Evolutionary conservation across 2,888 invertebrate genomes (phyloP), one percentile per base, ranked within the genome.

Genomic region (Falcaria lacertinaria): DNA sequence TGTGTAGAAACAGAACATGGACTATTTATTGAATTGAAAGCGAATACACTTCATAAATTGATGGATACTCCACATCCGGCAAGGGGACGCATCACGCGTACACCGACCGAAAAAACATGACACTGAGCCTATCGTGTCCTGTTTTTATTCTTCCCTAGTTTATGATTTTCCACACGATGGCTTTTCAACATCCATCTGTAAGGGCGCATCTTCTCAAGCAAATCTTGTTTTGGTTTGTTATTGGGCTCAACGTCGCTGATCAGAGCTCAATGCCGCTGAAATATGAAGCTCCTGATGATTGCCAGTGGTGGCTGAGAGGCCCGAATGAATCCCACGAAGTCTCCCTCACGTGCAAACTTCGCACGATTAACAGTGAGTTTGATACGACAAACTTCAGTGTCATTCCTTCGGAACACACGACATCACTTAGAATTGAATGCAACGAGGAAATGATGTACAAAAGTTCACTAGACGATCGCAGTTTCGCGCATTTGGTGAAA

Each of bases 331-430:
- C 89, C 54, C 92, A 93, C 61, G 94, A 96, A 83, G 94, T 95
- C 50, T 92, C 94, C 14, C 91, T 95, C 52, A 93, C 93, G 49
- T 95, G 96, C 85, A 92, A 94, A 82, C 90, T 96, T 66, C 90
- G 96, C 61, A 94, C 96, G 40, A 95, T 96, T 69, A 95, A 96
- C 83, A 95, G 95, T 89, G 96, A 95, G 77, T 95, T 94, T 74
- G 96, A 94, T 80, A 95, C 94, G 53, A 97, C 96, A 28, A 96
- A 96, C 84, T 96, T 96, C 73, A 95, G 95, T 84, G 94, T 95
- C 42, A 95, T 96, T 50, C 95, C 96, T 36, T 92, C 94, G 11
- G 95, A 96, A 70, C 94, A 95, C 71, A 96, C 96, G 15, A 93
- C 94, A 17, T 94, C 94, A 4, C 81, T 96, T 47, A 91, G 93